These are phyloP conservation scores for Bagarius yarrelli DNA, from an alignment of 2,113 vertebrate species.

Conservation along the genomic window DNA sequence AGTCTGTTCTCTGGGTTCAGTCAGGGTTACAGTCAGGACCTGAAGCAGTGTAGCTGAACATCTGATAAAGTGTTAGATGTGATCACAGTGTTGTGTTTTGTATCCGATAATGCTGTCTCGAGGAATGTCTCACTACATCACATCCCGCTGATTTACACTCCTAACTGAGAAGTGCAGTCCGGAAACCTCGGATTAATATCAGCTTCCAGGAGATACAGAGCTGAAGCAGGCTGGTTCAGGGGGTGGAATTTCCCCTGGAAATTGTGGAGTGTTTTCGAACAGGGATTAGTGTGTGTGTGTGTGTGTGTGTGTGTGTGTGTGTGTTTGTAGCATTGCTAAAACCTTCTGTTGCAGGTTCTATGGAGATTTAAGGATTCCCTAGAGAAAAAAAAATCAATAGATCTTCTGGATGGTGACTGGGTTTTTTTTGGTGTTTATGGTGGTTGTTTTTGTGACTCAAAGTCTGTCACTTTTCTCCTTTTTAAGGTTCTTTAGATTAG, in stretches of 20 bases:
- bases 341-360: neutral
- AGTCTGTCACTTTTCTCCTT: neutral
- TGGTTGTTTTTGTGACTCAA: neutral
- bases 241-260: conserved; percentile 8
- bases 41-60: neutral
- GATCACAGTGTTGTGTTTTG: conserved; percentile 44
- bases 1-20: neutral
- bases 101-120: conserved; percentile 53
- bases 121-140: conserved; percentile 52
- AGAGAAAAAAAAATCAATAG: neutral
- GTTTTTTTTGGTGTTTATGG: neutral
- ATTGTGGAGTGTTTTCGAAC: neutral
- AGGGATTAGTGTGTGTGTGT: conserved; percentile 9
- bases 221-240: neutral
- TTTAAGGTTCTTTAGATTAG: no score
- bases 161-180: conserved; percentile 33
- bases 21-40: neutral
- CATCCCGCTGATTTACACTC: conserved; percentile 41
- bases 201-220: conserved; percentile 13
- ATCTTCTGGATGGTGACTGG: neutral
- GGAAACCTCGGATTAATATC: neutral
- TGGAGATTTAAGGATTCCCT: neutral
- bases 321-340: neutral
- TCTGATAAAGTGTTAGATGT: neutral
- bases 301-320: conserved; percentile 11